phyloP scores from a whole-genome alignment of 2,888 invertebrate species.

The Clitarchus hookeri region DNA sequence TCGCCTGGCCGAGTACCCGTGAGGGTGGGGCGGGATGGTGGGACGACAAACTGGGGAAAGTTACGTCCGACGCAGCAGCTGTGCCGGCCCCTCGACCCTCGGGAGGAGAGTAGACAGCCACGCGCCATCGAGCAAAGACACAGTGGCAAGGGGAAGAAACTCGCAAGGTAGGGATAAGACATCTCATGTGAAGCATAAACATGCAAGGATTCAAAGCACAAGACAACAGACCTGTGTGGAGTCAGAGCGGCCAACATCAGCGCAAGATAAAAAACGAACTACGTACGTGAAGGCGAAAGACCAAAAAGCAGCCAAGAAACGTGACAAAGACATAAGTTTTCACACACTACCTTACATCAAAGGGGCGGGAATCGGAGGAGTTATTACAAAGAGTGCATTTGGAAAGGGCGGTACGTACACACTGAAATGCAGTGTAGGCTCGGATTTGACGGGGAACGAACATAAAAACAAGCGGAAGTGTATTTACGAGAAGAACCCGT shows the following conservation, averaged over 20 bases:
- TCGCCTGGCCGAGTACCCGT: background rate
- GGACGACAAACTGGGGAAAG: background rate
- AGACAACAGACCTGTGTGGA: background rate
- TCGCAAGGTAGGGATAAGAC: background rate
- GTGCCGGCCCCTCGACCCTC: background rate
- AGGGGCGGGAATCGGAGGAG: conserved; percentile 25
- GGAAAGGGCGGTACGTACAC: conserved; percentile 33
- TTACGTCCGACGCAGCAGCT: background rate
- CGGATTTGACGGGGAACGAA: background rate
- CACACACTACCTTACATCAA: conserved; percentile 1
- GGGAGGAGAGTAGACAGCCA: no score
- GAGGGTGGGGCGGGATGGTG: conserved; percentile 26
- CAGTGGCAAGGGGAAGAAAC: background rate
- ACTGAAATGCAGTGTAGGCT: conserved; percentile 29
- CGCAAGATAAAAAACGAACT: no score
- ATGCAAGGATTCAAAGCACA: background rate
- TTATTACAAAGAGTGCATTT: conserved; percentile 28
- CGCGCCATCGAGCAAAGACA: no score
- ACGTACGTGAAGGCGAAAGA: background rate
- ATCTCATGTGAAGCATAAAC: background rate
- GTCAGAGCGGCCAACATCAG: no score
- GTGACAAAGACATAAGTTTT: conserved; percentile 16
- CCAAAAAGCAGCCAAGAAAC: background rate
- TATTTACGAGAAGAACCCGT: conserved; percentile 34
- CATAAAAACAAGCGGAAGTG: conserved; percentile 29